Evolutionary conservation across 2,888 invertebrate genomes (phyloP).

Genomic region (Oxystoma pomonae): DNA sequence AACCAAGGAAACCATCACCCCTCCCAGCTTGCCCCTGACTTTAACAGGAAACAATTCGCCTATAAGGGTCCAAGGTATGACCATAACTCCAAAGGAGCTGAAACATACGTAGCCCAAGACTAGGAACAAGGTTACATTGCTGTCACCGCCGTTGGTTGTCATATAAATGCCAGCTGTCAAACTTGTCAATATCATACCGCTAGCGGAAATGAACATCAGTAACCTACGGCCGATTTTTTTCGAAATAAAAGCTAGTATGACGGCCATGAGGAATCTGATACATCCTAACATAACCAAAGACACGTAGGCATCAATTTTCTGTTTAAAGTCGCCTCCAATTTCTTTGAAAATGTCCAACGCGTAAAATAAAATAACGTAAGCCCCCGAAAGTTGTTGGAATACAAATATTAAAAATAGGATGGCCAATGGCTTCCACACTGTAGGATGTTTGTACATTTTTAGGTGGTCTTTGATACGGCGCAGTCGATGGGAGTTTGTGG

Average conservation of each 20-base stretch:
- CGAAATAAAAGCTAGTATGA: constrained; percentile 50
- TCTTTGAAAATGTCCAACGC: constrained; percentile 52
- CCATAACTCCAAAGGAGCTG: constrained; percentile 52
- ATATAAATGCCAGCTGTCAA: constrained; percentile 42
- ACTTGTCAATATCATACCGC: constrained; percentile 53
- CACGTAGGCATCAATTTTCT: constrained; percentile 48
- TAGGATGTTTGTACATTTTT: constrained; percentile 38
- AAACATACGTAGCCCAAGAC: constrained; percentile 52
- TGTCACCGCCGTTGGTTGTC: constrained; percentile 27
- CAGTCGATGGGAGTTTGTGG: neutral
- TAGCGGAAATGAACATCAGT: constrained; percentile 50
- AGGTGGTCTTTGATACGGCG: constrained; percentile 25
- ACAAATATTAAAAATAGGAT: constrained; percentile 50
- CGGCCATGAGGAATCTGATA: constrained; percentile 52
- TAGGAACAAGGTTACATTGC: constrained; percentile 47
- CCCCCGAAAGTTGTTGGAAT: constrained; percentile 56
- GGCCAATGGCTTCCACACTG: constrained; percentile 51
- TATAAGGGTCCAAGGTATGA: constrained; percentile 58
- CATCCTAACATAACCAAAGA: constrained; percentile 51
- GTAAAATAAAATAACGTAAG: constrained; percentile 57
- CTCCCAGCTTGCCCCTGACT: constrained; percentile 52
- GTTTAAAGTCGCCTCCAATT: constrained; percentile 48
- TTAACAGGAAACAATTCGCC: constrained; percentile 52
- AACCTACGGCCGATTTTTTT: constrained; percentile 50
- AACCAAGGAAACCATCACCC: constrained; percentile 51